phyloP scores from a whole-genome alignment of 1,140 invertebrate genomes.

The Ooceraea biroi region DNA sequence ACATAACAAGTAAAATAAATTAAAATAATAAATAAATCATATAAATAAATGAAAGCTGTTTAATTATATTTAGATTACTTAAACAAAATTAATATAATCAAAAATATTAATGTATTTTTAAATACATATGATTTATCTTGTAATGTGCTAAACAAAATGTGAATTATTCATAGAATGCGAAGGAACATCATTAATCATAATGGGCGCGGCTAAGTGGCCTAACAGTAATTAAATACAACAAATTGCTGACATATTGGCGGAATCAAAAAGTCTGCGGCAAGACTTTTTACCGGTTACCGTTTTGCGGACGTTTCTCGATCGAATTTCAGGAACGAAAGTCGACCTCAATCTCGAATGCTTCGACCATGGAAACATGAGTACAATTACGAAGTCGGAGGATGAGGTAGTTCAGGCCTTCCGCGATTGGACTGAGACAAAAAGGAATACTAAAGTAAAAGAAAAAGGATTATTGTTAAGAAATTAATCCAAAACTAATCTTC shows the following conservation, averaged over 20 bases:
- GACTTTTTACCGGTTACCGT: slow-evolving; percentile 55
- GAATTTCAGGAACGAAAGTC: slow-evolving; percentile 72
- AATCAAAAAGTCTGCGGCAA: slow-evolving; percentile 22
- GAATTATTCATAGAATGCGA: not conserved
- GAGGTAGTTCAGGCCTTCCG: slow-evolving; percentile 51
- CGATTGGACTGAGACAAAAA: slow-evolving; percentile 42
- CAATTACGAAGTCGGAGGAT: slow-evolving; percentile 48
- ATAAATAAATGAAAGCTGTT: not conserved
- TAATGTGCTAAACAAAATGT: not conserved
- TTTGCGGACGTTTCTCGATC: slow-evolving; percentile 59
- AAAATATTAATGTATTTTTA: not conserved
- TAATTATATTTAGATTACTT: not conserved
- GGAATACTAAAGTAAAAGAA: not conserved
- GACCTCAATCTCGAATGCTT: slow-evolving; percentile 66
- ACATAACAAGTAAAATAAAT: too few relatives aligned
- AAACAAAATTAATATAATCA: not conserved
- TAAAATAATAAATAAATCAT: not conserved
- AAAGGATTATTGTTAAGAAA: not conserved
- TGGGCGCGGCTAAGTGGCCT: not conserved
- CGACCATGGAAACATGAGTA: slow-evolving; percentile 39
- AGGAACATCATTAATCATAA: not conserved
- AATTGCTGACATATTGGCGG: slow-evolving; percentile 28
- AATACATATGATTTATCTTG: not conserved
- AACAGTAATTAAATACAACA: slow-evolving; percentile 48
- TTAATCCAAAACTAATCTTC: slow-evolving; percentile 61